Evolutionary conservation across 64 coral and sea anemone genomes (phyloP), one percentile per base, ranked within the genome.

Genomic region (Montipora foliosa): DNA sequence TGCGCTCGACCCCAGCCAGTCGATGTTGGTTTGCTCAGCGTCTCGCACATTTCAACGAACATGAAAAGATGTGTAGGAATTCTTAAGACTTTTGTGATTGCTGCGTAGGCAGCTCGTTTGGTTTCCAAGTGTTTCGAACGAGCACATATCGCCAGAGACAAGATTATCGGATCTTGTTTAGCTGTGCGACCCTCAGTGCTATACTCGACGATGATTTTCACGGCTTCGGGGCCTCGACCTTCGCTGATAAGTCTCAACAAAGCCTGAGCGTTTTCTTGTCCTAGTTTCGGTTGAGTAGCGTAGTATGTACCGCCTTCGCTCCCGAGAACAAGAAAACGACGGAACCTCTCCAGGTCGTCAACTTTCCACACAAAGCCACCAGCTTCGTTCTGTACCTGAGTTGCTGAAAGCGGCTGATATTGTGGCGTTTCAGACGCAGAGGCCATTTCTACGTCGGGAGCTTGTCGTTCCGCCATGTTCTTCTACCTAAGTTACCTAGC

Each of bases 61-160:
- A 13, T 80, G 82, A 98, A 98, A 4, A 98, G 77, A 67, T 98
- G 97, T 12, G 97, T 98, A 6, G 97, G 97, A 49, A 98, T 98
- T 64, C 97, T 55, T 12, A 95, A 89, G 2, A 98, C 84, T 73
- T 90, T 79, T 4, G 29, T 76, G n/a, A 98, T 12, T 29, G 47
- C 84, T 11, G 48, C 88, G 82, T 98, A 98, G 2, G 97, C 94
- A 14, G 88, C 87, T 2, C 68, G 20, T 73, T 98, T 98, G n/a
- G 97, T 98, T 19, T 73, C 79, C 45, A 77, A 4, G 60, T 98
- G 80, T 1, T 20, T 75, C 11, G 69, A 91, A 13, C 95, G 94
- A 7, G 97, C 97, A 47, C 88, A 98, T 5, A 91, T 84, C 4
- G 97, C 97, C 11, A 95, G 88, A n/a, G 87, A 79, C 71, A 98